These are phyloP conservation scores for Tuberolachnus salignus DNA, from an alignment of 2,888 invertebrate genomes.

Conservation along the genomic window DNA sequence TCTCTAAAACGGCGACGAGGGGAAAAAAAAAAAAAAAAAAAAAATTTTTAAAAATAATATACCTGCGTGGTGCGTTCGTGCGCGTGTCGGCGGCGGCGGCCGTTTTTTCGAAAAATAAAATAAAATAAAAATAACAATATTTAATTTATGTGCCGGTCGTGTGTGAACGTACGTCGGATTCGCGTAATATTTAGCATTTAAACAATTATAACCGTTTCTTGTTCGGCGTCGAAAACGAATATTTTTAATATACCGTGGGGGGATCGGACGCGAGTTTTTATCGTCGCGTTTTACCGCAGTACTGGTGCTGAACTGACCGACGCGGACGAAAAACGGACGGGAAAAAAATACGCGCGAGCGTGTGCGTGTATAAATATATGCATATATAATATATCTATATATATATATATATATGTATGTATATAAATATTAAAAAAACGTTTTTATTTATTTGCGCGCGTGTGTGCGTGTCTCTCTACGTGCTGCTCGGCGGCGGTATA, in stretches of 20 bases:
- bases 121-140: no score
- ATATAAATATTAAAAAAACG: slow-evolving; percentile 1
- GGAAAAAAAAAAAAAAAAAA: no score
- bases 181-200: slow-evolving; percentile 6
- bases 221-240: background rate
- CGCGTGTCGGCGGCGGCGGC: background rate
- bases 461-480: background rate
- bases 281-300: background rate
- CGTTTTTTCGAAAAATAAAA: background rate
- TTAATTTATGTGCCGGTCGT: background rate
- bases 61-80: background rate
- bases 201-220: no score
- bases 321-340: background rate
- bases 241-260: background rate
- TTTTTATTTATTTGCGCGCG: slow-evolving; percentile 3
- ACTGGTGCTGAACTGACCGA: no score
- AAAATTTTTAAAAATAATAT: no score
- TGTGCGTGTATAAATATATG: background rate
- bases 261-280: background rate
- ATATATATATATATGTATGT: background rate
- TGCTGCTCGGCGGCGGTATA: slow-evolving; percentile 41
- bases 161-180: background rate
- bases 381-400: background rate
- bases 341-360: background rate
- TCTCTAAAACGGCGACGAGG: background rate